Evolutionary conservation across 2,113 vertebrate species (phyloP), one percentile per base, ranked within the genome.

Genomic region (Campylorhamphus procurvoides): DNA sequence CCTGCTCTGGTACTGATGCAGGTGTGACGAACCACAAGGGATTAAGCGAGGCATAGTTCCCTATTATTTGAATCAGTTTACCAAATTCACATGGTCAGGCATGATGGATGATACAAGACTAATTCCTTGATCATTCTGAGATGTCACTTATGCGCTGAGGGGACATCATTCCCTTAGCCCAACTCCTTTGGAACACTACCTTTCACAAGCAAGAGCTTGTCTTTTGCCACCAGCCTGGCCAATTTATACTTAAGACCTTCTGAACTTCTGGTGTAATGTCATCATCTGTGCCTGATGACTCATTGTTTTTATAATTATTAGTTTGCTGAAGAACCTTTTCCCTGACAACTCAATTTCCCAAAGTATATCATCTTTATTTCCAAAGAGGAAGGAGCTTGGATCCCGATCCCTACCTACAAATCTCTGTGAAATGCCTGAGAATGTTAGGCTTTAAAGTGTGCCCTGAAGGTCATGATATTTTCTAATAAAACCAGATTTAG

Each of bases 331-430:
- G 80, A 95, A 72, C 59, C 37, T 74, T 88, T 81, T 78, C 60
- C 22, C 35, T 19, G 33, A 91, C 77, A 82, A 58, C 35, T 91
- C 68, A 63, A 25, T 95, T 89, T 93, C 68, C 76, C 18, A 25
- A 86, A 62, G n/a, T 90, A 52, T 77, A 80, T 95, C 50, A 77
- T 74, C 88, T 93, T 92, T 89, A 81, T 81, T 92, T 94, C 80
- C 69, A 82, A 84, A 84, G 47, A 89, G 77, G 59, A 87, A 44
- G 64, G 64, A 93, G 18, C 72, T 71, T 86, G 76, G 52, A 55
- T 84, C 59, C 29, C 76, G 29, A 27, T 84, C 55, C 29, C 60
- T 20, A 72, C 68, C 50, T 81, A 52, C 72, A 92, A 63, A 89
- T 81, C 60, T 81, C 49, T 89, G 7, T 77, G 82, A 89, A 84